phyloP scores from a whole-genome alignment of 2,113 vertebrate species.

The Vombatus ursinus region DNA sequence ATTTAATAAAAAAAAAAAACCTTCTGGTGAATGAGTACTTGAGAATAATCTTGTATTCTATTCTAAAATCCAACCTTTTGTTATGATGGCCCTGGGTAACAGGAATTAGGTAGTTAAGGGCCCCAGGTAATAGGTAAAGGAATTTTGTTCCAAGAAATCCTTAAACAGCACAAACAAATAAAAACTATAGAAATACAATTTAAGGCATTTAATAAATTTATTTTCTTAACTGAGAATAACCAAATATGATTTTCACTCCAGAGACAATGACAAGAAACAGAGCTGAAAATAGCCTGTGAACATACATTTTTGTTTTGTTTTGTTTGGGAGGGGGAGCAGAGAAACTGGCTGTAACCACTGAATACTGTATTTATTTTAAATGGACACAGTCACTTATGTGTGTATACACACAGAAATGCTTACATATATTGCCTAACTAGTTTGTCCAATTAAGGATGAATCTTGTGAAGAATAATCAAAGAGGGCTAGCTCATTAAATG shows the following conservation, averaged over 20 bases:
- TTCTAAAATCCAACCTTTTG: constrained; percentile 36
- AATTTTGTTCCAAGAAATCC: constrained; percentile 45
- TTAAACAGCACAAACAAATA: constrained; percentile 56
- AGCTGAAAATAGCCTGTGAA: neutral
- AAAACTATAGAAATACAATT: constrained; percentile 61
- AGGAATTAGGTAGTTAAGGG: too few species aligned
- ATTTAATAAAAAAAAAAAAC: constrained; percentile 49
- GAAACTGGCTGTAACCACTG: neutral
- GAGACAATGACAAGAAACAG: constrained; percentile 48
- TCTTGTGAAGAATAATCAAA: constrained; percentile 49
- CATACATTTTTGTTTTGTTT: neutral
- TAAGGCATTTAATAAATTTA: constrained; percentile 53
- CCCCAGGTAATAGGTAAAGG: too few species aligned
- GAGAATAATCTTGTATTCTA: constrained; percentile 16
- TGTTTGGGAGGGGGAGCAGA: neutral
- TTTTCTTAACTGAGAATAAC: constrained; percentile 52
- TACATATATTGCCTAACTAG: neutral
- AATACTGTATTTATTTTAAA: neutral
- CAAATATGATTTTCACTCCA: constrained; percentile 44
- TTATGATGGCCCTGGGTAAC: too few species aligned
- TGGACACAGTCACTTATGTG: neutral
- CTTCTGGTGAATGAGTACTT: constrained; percentile 37
- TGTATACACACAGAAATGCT: neutral
- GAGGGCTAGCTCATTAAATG: constrained; percentile 7
- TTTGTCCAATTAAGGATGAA: constrained; percentile 21